These are phyloP conservation scores for Etia nguti DNA, from an alignment of 2,113 vertebrate genomes.

Conservation along the genomic window DNA sequence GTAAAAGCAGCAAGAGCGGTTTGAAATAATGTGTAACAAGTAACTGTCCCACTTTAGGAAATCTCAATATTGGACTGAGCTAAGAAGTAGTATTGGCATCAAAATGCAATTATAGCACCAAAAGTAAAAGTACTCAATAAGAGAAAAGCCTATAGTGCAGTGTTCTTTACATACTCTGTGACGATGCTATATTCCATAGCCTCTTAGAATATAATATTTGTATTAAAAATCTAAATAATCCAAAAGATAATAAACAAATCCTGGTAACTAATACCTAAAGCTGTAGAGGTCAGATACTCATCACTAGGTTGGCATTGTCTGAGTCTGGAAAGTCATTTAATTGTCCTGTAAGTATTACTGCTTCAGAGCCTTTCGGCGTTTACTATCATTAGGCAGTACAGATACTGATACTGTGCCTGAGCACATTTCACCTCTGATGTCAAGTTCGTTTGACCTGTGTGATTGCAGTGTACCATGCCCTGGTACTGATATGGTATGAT, in stretches of 20 bases:
- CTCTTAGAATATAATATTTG: not conserved
- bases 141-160: not conserved
- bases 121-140: not conserved
- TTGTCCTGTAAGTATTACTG: not conserved
- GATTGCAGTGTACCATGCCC: not conserved
- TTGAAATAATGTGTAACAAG: not conserved
- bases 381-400: not conserved
- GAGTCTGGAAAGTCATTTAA: not conserved
- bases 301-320: not conserved
- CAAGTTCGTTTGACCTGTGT: not conserved
- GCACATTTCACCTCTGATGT: not conserved
- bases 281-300: not conserved
- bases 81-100: not conserved
- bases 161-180: not conserved
- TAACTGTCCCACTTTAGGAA: not conserved
- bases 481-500: not conserved
- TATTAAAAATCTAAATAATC: not conserved
- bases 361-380: not conserved
- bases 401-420: not conserved
- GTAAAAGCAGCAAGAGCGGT: not conserved
- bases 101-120: not conserved
- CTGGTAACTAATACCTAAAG: not conserved
- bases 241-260: not conserved
- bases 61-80: not conserved
- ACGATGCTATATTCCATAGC: not conserved